Percentiles rank a stretch among this genome's conserved stretches.
Evolutionary conservation across 2,797 vertebrate species (phyloP).

Genomic region (Nothura maculosa): DNA sequence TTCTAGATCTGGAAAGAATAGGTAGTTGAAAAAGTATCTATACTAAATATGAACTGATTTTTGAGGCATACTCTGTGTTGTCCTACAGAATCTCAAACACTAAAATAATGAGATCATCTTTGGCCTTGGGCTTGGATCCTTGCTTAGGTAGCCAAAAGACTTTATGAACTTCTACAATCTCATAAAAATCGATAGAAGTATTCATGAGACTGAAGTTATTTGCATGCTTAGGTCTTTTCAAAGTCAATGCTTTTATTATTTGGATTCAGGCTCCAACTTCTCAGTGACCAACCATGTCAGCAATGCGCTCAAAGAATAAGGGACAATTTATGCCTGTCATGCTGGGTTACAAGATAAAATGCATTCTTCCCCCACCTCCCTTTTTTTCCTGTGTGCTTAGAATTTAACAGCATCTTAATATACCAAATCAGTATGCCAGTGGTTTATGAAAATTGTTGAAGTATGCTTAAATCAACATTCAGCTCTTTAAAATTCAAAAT

Average conservation of each 20-base stretch:
- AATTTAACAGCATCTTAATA: not conserved
- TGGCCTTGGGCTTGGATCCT: not conserved
- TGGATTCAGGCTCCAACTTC: conserved; percentile 7
- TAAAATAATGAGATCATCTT: conserved; percentile 12
- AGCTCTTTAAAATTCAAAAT: not conserved
- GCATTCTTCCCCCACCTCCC: not conserved
- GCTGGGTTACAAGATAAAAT: not conserved
- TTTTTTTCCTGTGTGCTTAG: not conserved
- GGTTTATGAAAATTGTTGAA: not conserved
- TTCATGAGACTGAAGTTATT: conserved; percentile 19
- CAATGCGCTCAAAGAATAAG: not conserved
- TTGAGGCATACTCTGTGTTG: not conserved
- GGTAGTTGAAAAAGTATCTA: not conserved
- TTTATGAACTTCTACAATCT: not conserved
- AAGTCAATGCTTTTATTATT: not conserved
- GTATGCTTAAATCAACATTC: not conserved
- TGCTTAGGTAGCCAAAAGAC: not conserved
- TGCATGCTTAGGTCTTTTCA: conserved; percentile 20
- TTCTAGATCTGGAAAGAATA: not conserved
- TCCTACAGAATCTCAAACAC: not conserved
- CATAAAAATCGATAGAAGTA: not conserved
- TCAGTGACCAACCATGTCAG: not conserved
- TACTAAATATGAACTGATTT: not conserved
- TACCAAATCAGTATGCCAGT: not conserved
- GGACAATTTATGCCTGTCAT: not conserved